A percentile compares a stretch with the other conserved stretches of the same genome.
phyloP scores from a whole-genome alignment of 2,113 vertebrate species.

The human (Homo sapiens) region DNA sequence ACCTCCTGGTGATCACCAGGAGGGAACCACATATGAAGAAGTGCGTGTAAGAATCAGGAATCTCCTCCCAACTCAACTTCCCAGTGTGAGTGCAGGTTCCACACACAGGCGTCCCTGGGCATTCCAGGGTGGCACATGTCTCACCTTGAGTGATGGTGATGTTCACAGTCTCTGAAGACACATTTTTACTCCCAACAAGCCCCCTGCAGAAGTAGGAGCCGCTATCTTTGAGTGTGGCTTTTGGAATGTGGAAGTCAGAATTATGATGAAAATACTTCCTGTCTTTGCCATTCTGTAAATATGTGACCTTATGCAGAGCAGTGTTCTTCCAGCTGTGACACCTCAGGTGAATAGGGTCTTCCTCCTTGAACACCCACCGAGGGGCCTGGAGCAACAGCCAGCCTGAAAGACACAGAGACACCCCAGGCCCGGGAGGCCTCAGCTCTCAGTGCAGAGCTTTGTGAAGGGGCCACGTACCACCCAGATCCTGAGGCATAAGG shows the following conservation, averaged over 20 bases:
- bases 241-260: not conserved
- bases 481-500: not conserved
- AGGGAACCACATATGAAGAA: not conserved
- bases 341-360: slow-evolving; percentile 3
- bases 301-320: accelerated
- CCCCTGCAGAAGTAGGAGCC: slow-evolving; percentile 75
- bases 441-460: not conserved
- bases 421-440: not conserved
- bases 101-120: not conserved
- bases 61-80: not conserved
- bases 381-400: slow-evolving; percentile 63
- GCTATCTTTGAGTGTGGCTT: not conserved
- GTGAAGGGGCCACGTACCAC: not conserved
- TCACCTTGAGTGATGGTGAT: slow-evolving; percentile 53
- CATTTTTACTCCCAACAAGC: not conserved
- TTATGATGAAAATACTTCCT: not conserved
- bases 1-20: not conserved
- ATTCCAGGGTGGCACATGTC: not conserved
- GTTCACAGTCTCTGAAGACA: not conserved
- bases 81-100: not conserved
- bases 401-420: slow-evolving; percentile 51
- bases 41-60: too few relatives aligned
- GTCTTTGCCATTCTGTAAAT: slow-evolving; percentile 15
- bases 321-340: slow-evolving; percentile 63
- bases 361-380: not conserved